Percentiles rank a stretch among this genome's conserved stretches.
Conservation (phyloP, 1,140 invertebrate genomes). For the Tetramorium simillimum region DNA sequence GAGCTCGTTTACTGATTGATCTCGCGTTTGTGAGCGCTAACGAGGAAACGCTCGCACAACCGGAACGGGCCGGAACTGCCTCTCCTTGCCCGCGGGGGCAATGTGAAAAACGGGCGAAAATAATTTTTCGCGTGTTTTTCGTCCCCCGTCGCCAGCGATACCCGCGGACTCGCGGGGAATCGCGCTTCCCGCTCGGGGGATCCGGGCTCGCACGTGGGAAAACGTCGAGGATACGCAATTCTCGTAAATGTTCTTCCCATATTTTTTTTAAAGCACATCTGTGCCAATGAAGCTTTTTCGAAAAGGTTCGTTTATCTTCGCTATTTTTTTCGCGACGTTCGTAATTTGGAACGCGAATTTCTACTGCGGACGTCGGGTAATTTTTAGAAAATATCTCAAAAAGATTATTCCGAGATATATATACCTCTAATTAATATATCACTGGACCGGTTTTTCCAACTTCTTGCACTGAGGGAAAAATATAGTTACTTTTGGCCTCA, state of each 20-base stretch:
- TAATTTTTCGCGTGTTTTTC: slow-evolving; percentile 23
- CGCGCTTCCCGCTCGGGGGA: neutral
- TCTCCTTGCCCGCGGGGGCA: neutral
- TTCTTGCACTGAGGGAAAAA: too few species aligned
- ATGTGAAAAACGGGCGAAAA: neutral
- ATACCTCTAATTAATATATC: too few species aligned
- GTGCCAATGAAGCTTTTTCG: neutral
- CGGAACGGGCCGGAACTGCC: neutral
- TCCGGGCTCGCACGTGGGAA: neutral
- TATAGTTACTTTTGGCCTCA: too few species aligned
- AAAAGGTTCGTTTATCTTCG: neutral
- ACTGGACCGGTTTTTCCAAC: too few species aligned
- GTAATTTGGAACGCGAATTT: neutral
- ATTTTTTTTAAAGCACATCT: neutral
- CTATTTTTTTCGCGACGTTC: neutral
- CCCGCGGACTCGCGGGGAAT: neutral
- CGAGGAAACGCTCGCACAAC: slow-evolving; percentile 19
- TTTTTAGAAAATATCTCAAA: neutral
- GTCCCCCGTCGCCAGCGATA: neutral
- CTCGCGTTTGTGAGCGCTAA: slow-evolving; percentile 29
- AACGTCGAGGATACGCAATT: neutral
- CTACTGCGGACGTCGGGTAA: neutral
- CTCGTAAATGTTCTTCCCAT: neutral
- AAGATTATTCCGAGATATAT: neutral
- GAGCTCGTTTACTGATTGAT: slow-evolving; percentile 57